Percentiles rank a stretch among this genome's conserved stretches.
phyloP scores from a whole-genome alignment of 92 coral and sea anemone genomes.

The Pocillopora meandrina region DNA sequence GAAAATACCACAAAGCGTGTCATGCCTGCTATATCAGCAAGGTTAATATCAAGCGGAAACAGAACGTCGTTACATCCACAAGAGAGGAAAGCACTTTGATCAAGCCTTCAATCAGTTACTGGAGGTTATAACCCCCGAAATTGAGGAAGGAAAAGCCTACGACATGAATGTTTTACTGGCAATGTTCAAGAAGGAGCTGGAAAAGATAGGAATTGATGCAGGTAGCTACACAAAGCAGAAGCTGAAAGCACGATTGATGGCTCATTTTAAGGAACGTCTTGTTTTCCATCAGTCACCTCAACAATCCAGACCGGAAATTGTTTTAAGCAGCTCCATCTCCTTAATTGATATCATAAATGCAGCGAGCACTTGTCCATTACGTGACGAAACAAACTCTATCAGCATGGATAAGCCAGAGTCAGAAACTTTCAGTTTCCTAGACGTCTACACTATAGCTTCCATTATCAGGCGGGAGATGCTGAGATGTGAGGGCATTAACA shows the following conservation, averaged over 20 bases:
- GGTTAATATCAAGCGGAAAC: too few relatives aligned
- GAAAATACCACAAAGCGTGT: too few relatives aligned
- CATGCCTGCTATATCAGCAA: too few relatives aligned
- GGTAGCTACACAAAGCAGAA: slow-evolving; percentile 42
- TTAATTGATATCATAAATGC: slow-evolving; percentile 46
- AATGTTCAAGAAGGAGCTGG: slow-evolving; percentile 15
- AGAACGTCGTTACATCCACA: not conserved
- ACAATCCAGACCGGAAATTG: slow-evolving; percentile 43
- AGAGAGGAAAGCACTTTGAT: slow-evolving; percentile 30
- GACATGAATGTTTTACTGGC: slow-evolving; percentile 37
- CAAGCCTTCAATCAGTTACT: slow-evolving; percentile 28
- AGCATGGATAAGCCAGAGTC: slow-evolving; percentile 15
- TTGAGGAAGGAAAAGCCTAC: slow-evolving; percentile 34
- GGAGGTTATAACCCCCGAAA: slow-evolving; percentile 27
- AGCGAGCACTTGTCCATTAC: slow-evolving; percentile 21
- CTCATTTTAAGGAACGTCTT: slow-evolving; percentile 30
- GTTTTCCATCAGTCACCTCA: slow-evolving; percentile 44
- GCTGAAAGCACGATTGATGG: slow-evolving; percentile 38
- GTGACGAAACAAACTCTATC: slow-evolving; percentile 2
- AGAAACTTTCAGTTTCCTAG: slow-evolving; percentile 11
- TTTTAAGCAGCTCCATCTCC: slow-evolving; percentile 35
- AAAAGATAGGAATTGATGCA: slow-evolving; percentile 20
- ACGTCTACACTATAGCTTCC: slow-evolving; percentile 38
- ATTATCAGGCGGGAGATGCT: slow-evolving; percentile 24
- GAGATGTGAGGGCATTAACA: not conserved